Base-by-base conservation (phyloP, 2,888 invertebrate genomes). In the Cephalotes varians region DNA sequence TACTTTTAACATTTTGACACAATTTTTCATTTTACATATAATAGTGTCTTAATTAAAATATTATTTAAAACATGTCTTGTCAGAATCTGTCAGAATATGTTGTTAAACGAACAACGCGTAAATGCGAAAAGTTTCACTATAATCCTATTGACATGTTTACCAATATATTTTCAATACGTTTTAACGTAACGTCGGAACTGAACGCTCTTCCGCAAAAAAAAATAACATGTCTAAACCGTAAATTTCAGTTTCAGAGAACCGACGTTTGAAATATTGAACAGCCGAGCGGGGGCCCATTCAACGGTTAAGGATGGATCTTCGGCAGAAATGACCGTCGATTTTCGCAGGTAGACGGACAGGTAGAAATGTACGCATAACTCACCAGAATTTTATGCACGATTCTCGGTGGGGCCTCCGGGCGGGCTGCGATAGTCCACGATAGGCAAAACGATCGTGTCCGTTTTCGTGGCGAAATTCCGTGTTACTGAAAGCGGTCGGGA, bases 381-480 rank as follows among this genome's bases (percentile, higher is more conserved):
- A 88, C 88, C 88, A 34, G 81, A 80, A 83, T 88, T 86, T 76
- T 80, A 87, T 40, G 56, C 67, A 84, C 49, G 73, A 34, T 40
- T 21, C 10, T 51, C 40, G 44, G 31, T 9, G 34, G 21, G 67
- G 37, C 34, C 67, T 81, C 56, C 37, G 56, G 84, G 44, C 73
- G 58, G 56, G 47, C 64, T 54, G 34, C 64, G 25, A 18, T 71
- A 56, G 71, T 69, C 34, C 56, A 49, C 47, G 49, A 51, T 49
- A 44, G 71, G 56, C 37, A 54, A 54, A 56, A 56, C 71, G 69
- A 28, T 71, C 44, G 56, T 44, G 85, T 82, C 82, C 83, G 58
- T 71, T 72, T 77, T 65, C 80, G 49, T 40, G 77, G 47, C 82
- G 84, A 89, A 87, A 86, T 89, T 89, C 86, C 80, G 89, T 65